Percentiles rank a stretch among this genome's conserved stretches.
Evolutionary conservation across 2,888 invertebrate species (phyloP).

Genomic region (Leptura quadrifasciata): DNA sequence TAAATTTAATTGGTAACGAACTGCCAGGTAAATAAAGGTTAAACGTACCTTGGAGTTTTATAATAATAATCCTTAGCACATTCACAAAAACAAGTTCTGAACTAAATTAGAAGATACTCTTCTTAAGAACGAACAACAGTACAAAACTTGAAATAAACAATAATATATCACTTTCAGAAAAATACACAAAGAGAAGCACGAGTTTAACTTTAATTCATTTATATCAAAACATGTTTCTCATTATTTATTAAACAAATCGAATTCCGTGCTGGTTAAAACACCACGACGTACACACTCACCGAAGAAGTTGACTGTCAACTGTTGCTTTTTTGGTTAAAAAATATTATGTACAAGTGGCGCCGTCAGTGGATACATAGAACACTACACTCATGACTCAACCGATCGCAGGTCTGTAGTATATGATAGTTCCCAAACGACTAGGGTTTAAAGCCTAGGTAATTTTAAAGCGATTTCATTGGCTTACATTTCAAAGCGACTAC

Average conservation of each 20-base stretch:
- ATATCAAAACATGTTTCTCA: conserved; percentile 22
- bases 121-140: conserved; percentile 13
- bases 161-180: conserved; percentile 7
- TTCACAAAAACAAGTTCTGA: conserved; percentile 47
- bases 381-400: conserved; percentile 27
- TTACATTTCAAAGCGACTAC: conserved; percentile 17
- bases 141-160: conserved; percentile 25
- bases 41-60: conserved; percentile 43
- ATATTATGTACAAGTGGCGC: conserved; percentile 57
- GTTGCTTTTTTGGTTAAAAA: conserved; percentile 65
- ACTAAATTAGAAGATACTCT: conserved; percentile 19
- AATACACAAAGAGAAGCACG: not conserved
- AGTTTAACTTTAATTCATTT: not conserved
- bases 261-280: conserved; percentile 31
- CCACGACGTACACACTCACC: conserved; percentile 45
- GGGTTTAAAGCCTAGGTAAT: not conserved
- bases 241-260: conserved; percentile 22
- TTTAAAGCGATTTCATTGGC: conserved; percentile 21
- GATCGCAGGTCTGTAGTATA: not conserved
- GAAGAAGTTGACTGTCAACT: conserved; percentile 65
- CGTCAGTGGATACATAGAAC: conserved; percentile 26
- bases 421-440: conserved; percentile 10
- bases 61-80: conserved; percentile 46
- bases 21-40: conserved; percentile 32
- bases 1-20: not conserved